phyloP scores from a whole-genome alignment of 2,797 vertebrate species.

The Synaphobranchus kaupii region DNA sequence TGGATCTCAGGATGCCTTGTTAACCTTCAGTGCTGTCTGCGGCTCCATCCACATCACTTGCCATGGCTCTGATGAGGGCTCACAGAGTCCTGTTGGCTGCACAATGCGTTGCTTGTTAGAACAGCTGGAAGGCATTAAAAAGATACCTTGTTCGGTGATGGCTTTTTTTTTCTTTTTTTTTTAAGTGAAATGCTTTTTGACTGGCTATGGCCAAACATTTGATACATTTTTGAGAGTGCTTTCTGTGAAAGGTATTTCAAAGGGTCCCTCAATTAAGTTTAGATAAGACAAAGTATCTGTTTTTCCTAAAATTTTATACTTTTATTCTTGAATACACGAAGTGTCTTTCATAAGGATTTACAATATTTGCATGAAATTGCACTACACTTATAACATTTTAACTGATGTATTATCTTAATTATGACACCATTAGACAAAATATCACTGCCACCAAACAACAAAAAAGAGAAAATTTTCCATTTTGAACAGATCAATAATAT shows the following conservation, averaged over 20 bases:
- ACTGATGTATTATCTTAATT: neutral
- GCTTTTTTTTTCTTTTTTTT: conserved; percentile 21
- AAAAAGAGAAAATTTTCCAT: neutral
- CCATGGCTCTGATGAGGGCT: conserved; percentile 25
- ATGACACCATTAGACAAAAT: neutral
- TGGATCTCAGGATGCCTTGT: conserved; percentile 28
- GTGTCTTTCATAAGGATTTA: neutral
- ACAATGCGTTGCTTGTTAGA: conserved; percentile 47
- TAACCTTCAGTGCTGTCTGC: conserved; percentile 33
- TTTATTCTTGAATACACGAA: neutral
- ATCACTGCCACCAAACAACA: neutral
- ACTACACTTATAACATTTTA: neutral
- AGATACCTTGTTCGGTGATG: conserved; percentile 52
- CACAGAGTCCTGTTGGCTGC: conserved; percentile 24
- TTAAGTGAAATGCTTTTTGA: conserved; percentile 36
- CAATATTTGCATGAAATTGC: neutral
- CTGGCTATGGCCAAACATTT: conserved; percentile 37
- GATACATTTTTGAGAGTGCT: conserved; percentile 36
- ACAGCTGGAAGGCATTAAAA: conserved; percentile 47
- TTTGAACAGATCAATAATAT: neutral
- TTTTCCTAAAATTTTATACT: neutral
- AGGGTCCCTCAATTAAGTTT: neutral
- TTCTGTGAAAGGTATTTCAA: neutral
- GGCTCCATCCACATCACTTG: conserved; percentile 37
- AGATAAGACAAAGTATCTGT: neutral